Percentiles rank a stretch among this genome's conserved stretches.
phyloP scores from a whole-genome alignment of 2,113 vertebrate species.

The Alligator mississippiensis region DNA sequence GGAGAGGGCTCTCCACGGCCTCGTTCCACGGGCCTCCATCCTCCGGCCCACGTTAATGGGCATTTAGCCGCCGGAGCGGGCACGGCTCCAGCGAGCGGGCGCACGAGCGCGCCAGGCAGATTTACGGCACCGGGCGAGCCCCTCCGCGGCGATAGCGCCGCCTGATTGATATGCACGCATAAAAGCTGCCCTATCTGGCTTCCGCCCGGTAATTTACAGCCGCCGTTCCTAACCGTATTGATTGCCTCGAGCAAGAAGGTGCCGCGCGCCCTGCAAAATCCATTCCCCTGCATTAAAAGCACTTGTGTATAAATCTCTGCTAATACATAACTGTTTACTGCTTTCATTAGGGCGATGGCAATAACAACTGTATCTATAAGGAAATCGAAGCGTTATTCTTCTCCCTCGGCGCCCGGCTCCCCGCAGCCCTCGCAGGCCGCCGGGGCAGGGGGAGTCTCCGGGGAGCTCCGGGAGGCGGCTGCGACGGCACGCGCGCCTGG shows the following conservation, averaged over 20 bases:
- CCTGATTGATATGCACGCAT: slow-evolving; percentile 73
- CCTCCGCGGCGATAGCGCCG: slow-evolving; percentile 50
- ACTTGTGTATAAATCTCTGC: slow-evolving; percentile 81
- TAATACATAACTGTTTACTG: slow-evolving; percentile 80
- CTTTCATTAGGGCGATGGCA: slow-evolving; percentile 83
- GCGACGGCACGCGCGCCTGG: background rate
- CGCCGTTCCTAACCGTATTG: slow-evolving; percentile 77
- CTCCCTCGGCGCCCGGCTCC: slow-evolving; percentile 20
- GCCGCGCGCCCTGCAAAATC: slow-evolving; percentile 76
- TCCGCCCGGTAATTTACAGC: slow-evolving; percentile 80
- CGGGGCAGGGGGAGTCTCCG: background rate
- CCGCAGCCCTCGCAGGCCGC: background rate
- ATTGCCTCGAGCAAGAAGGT: slow-evolving; percentile 79
- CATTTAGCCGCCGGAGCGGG: slow-evolving; percentile 72
- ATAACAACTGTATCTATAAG: slow-evolving; percentile 74
- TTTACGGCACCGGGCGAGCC: slow-evolving; percentile 68
- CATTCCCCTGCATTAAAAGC: slow-evolving; percentile 79
- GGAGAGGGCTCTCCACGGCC: slow-evolving; percentile 53
- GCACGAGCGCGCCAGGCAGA: slow-evolving; percentile 52
- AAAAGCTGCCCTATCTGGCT: slow-evolving; percentile 73
- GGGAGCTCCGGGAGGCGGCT: background rate
- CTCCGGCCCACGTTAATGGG: slow-evolving; percentile 76
- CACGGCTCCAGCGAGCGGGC: slow-evolving; percentile 43
- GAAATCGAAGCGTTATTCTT: slow-evolving; percentile 76
- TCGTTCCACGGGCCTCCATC: slow-evolving; percentile 60